Evolutionary conservation across 2,113 vertebrate genomes (phyloP).

Genomic region (Syrmaticus mikado): DNA sequence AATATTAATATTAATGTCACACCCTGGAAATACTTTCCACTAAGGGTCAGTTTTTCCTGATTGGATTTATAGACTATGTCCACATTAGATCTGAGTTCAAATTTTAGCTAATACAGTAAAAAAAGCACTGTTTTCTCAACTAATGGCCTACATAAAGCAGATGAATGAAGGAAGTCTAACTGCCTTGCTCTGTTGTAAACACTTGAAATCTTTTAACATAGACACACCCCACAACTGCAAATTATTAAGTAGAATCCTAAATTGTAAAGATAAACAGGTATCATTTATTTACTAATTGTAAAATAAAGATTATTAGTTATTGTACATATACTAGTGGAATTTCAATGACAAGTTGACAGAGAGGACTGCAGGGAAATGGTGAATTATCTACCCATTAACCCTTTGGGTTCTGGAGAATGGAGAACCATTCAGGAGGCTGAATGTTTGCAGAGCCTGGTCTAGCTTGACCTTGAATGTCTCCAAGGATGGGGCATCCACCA

Average conservation of each 20-base stretch:
- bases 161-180: background rate
- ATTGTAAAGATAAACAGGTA: background rate
- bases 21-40: background rate
- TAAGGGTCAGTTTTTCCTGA: background rate
- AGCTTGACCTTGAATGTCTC: too few species aligned
- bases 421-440: too few species aligned
- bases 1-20: background rate
- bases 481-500: too few species aligned
- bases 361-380: background rate
- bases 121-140: background rate
- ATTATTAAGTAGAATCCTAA: background rate
- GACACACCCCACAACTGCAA: background rate
- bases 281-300: background rate
- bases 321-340: background rate
- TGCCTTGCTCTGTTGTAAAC: background rate
- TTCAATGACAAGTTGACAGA: background rate
- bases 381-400: background rate
- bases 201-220: background rate
- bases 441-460: too few species aligned
- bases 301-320: background rate
- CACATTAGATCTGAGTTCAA: background rate
- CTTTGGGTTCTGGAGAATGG: background rate
- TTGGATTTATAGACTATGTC: background rate
- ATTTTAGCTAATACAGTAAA: background rate
- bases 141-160: background rate